These are phyloP conservation scores for Digitonthophagus gazella DNA, from an alignment of 2,888 invertebrate genomes.

Conservation along the genomic window DNA sequence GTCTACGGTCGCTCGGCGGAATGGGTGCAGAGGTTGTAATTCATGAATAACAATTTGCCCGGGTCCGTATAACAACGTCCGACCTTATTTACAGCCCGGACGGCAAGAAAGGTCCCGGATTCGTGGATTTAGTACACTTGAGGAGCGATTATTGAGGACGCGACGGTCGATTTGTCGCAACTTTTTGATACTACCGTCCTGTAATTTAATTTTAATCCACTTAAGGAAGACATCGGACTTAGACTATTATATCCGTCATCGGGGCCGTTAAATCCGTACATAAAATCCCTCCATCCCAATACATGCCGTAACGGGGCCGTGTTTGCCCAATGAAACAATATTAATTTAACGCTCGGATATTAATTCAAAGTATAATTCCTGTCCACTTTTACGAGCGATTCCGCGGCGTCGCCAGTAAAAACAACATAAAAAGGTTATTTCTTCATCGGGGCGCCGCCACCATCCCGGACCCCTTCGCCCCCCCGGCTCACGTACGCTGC, in stretches of 20 bases:
- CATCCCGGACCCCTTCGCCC: conserved; percentile 46
- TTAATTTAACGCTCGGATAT: conserved; percentile 43
- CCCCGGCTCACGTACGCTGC: conserved; percentile 37
- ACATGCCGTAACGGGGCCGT: conserved; percentile 22
- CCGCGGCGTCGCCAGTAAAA: conserved; percentile 47
- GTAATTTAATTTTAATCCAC: conserved; percentile 1
- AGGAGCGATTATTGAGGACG: conserved; percentile 10
- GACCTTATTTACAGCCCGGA: conserved; percentile 13
- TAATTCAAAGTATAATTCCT: conserved; percentile 44
- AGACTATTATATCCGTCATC: not conserved
- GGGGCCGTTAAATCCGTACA: conserved; percentile 5
- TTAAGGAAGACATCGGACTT: not conserved
- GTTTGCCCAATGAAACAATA: conserved; percentile 36
- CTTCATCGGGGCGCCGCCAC: conserved; percentile 47
- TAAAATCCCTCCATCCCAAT: not conserved
- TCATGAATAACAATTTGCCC: conserved; percentile 17
- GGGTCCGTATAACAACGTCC: conserved; percentile 15
- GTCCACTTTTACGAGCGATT: conserved; percentile 36
- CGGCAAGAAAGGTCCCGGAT: conserved; percentile 9
- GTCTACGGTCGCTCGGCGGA: conserved; percentile 3
- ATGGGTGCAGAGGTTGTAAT: conserved; percentile 13
- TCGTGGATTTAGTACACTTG: conserved; percentile 16
- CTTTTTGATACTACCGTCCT: no score
- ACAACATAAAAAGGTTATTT: conserved; percentile 51
- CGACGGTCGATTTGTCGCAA: not conserved